Conservation (phyloP, 2,888 invertebrate species). For the Adineta ricciae region DNA sequence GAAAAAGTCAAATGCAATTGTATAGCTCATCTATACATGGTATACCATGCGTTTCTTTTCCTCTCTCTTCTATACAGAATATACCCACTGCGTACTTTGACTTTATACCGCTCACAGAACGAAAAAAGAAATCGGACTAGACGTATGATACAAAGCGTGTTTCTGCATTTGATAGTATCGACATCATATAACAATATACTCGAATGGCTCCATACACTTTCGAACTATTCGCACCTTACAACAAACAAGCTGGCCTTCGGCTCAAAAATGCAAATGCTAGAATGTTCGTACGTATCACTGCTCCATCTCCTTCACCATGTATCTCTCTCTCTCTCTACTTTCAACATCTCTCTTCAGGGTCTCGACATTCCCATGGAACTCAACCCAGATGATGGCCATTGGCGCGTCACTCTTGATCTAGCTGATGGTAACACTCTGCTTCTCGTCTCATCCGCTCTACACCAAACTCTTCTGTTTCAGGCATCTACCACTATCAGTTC, state of each 20-base stretch:
- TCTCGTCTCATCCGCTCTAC: too few relatives aligned
- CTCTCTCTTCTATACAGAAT: too few relatives aligned
- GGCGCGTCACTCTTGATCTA: neutral
- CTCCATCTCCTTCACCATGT: too few relatives aligned
- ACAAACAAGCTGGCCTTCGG: neutral
- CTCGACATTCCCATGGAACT: neutral
- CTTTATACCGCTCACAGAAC: too few relatives aligned
- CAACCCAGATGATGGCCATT: neutral
- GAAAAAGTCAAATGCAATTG: too few relatives aligned
- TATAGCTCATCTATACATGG: too few relatives aligned
- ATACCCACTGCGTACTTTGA: too few relatives aligned
- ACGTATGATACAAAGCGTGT: too few relatives aligned
- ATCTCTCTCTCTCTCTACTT: too few relatives aligned
- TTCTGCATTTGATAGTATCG: too few relatives aligned
- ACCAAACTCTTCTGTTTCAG: neutral
- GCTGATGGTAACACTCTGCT: neutral
- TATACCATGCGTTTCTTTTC: too few relatives aligned
- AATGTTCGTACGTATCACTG: neutral
- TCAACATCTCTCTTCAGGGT: neutral
- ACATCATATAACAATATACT: neutral
- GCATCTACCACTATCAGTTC: slow-evolving; percentile 2
- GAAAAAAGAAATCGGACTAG: too few relatives aligned
- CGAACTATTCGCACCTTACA: neutral
- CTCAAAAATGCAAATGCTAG: neutral
- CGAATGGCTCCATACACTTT: neutral